These are phyloP conservation scores for Chaitophorus viminalis DNA, from an alignment of 2,888 invertebrate genomes.

Conservation along the genomic window DNA sequence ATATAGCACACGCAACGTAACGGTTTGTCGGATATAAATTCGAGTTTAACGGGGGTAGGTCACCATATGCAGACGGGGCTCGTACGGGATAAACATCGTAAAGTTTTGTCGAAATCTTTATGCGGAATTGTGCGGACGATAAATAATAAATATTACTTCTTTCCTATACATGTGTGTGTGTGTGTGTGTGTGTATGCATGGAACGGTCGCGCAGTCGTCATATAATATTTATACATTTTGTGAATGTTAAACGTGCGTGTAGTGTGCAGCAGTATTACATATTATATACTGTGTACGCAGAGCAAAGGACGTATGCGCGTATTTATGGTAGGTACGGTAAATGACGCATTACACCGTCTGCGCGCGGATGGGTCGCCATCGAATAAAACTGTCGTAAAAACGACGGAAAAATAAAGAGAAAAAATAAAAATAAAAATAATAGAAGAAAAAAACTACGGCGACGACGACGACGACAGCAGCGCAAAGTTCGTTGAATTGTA, in stretches of 20 bases:
- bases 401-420: neutral
- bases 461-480: neutral
- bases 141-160: neutral
- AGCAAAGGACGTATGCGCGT: neutral
- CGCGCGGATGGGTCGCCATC: conserved; percentile 24
- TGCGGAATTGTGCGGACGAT: neutral
- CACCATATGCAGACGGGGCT: neutral
- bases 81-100: neutral
- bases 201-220: neutral
- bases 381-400: conserved; percentile 35
- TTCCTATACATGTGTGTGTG: too few species aligned
- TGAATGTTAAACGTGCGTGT: conserved; percentile 9
- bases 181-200: too few species aligned
- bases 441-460: neutral
- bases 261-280: neutral
- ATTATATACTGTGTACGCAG: neutral
- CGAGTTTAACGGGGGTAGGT: neutral
- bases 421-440: too few species aligned
- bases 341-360: conserved; percentile 26
- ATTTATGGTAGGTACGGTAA: neutral
- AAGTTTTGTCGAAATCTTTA: conserved; percentile 16
- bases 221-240: conserved; percentile 1
- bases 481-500: conserved; percentile 36
- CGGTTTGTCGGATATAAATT: neutral
- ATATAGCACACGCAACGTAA: too few species aligned